Conservation (phyloP, 1,140 invertebrate genomes). For the Goniozus legneri region DNA sequence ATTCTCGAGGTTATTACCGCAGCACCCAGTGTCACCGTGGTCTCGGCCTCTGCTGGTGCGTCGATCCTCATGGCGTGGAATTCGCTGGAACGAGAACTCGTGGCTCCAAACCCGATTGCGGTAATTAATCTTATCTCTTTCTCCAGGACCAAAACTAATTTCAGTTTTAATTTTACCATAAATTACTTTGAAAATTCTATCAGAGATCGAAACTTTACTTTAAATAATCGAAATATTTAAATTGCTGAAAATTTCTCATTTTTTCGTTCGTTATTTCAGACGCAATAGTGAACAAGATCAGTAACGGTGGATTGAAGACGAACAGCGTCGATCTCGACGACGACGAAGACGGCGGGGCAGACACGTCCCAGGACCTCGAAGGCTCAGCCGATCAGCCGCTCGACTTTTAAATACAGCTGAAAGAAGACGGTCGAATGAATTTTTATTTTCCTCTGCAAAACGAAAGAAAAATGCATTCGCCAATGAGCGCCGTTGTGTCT, state of each 20-base stretch:
- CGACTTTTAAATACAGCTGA: slow-evolving; percentile 66
- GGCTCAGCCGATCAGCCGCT: slow-evolving; percentile 75
- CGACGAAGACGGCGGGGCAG: slow-evolving; percentile 68
- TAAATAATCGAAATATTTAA: slow-evolving; percentile 27
- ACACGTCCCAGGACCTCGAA: slow-evolving; percentile 64
- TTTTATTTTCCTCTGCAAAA: too few relatives aligned
- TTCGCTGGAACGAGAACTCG: slow-evolving; percentile 77
- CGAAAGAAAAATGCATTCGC: too few relatives aligned
- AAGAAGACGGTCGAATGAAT: too few relatives aligned
- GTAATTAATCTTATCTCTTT: slow-evolving; percentile 55
- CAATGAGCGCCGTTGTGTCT: background rate
- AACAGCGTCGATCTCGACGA: slow-evolving; percentile 54
- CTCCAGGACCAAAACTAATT: background rate
- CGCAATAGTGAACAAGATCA: slow-evolving; percentile 59
- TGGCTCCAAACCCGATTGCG: slow-evolving; percentile 77
- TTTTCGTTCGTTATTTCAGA: slow-evolving; percentile 41
- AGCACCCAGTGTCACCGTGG: slow-evolving; percentile 81
- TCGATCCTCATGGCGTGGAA: slow-evolving; percentile 88
- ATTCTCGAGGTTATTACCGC: slow-evolving; percentile 81
- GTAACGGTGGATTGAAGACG: slow-evolving; percentile 52
- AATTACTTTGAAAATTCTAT: background rate
- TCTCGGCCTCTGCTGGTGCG: slow-evolving; percentile 87
- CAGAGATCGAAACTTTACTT: slow-evolving; percentile 24
- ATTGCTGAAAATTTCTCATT: slow-evolving; percentile 29
- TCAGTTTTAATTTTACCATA: background rate